phyloP scores from a whole-genome alignment of 2,888 invertebrate genomes.

The Spodoptera exigua region DNA sequence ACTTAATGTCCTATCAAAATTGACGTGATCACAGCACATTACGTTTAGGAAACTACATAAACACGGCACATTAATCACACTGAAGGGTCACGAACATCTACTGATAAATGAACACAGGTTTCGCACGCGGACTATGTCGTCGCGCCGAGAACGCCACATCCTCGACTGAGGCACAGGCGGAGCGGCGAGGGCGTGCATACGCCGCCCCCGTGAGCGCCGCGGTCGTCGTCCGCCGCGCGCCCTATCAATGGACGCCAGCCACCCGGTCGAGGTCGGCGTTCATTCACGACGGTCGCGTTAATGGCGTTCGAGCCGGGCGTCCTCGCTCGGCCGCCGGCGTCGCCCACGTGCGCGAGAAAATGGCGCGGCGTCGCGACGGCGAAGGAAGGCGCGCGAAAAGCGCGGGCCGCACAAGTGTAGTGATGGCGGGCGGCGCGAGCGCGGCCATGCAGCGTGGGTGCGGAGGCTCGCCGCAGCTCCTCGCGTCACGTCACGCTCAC shows the following conservation, averaged over 20 bases:
- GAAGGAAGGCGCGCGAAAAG: conserved; percentile 87
- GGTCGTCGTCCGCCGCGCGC: conserved; percentile 85
- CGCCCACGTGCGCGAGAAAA: conserved; percentile 89
- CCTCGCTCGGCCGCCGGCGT: conserved; percentile 77
- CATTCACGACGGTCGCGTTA: conserved; percentile 88
- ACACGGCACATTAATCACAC: conserved; percentile 76
- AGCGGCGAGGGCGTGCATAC: conserved; percentile 82
- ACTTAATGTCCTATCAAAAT: conserved; percentile 79
- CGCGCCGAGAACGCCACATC: conserved; percentile 86
- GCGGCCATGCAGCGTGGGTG: conserved; percentile 79
- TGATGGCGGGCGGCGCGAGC: conserved; percentile 76
- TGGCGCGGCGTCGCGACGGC: conserved; percentile 87
- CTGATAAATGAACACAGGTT: conserved; percentile 88
- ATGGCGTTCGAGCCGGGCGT: conserved; percentile 84
- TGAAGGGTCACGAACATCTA: conserved; percentile 75
- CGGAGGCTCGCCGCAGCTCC: conserved; percentile 84
- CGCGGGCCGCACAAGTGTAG: conserved; percentile 83
- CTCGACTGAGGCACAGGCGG: conserved; percentile 90
- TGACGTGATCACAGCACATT: conserved; percentile 87
- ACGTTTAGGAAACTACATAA: conserved; percentile 73
- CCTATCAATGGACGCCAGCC: conserved; percentile 85
- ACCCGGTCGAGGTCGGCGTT: conserved; percentile 86
- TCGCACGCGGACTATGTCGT: conserved; percentile 83
- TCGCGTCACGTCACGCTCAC: conserved; percentile 60
- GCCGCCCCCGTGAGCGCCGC: conserved; percentile 83